Evolutionary conservation across 2,888 invertebrate genomes (phyloP).

Genomic region (Plebejus anna): DNA sequence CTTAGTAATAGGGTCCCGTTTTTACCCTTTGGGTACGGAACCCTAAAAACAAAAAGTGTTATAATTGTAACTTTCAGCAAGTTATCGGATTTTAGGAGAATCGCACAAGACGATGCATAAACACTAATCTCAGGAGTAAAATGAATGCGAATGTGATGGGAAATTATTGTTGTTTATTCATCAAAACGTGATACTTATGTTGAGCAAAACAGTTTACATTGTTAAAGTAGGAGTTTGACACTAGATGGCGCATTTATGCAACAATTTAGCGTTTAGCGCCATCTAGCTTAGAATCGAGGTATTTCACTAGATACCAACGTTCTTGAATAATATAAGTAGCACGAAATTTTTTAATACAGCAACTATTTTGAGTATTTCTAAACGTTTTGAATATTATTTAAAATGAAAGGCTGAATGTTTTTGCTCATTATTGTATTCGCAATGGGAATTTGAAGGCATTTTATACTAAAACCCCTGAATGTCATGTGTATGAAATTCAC

Average conservation of each 20-base stretch:
- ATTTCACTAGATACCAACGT: neutral
- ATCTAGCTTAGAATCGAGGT: neutral
- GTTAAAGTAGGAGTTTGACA: neutral
- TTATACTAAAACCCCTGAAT: neutral
- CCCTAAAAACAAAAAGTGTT: neutral
- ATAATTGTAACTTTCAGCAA: neutral
- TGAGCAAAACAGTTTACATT: neutral
- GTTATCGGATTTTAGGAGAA: constrained; percentile 1
- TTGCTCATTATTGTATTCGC: constrained; percentile 49
- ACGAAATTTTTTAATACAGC: neutral
- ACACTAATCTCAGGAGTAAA: neutral
- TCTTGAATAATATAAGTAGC: neutral
- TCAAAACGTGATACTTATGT: neutral
- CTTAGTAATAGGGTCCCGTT: too few relatives aligned
- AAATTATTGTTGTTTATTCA: constrained; percentile 10
- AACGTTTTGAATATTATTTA: constrained; percentile 27
- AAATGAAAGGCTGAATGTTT: constrained; percentile 52
- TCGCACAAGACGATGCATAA: constrained; percentile 25
- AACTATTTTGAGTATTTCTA: constrained; percentile 14
- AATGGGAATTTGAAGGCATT: neutral
- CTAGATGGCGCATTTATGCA: neutral
- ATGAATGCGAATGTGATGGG: constrained; percentile 11
- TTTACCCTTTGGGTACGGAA: too few relatives aligned
- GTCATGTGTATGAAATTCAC: neutral
- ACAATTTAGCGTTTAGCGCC: neutral